Base-by-base conservation (phyloP, 2,888 invertebrate species). In the Tubulanus polymorphus region DNA sequence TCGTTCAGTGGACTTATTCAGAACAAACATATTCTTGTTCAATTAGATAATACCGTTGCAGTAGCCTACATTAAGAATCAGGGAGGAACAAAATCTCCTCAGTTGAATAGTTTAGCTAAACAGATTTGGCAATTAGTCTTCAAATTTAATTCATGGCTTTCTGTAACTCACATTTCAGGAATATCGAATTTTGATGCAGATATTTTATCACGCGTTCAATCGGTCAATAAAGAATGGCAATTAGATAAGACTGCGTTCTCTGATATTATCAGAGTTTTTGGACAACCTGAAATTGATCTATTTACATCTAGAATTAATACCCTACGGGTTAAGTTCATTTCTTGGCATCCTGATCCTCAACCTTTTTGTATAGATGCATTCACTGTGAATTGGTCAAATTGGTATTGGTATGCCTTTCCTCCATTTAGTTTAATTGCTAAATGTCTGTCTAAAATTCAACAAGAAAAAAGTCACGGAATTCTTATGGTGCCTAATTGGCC, bases 271-370 rank as follows among this genome's bases (percentile, higher is more conserved):
- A n/a, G 15, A 20, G 18, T 53, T 5, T 10, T n/a, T 6, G 30
- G 29, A 15, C 30, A n/a, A 1, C 51, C 51, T 3, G 10, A 15
- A 8, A 1, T 53, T 1, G 53, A 50, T 30, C 23, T 56, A 29
- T 56, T 56, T 53, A 53, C 50, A 18, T 49, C 53, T 2, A 3
- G 53, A 23, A 12, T 53, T 2, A 56, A 53, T 37, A 32, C 20
- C 12, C 35, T 53, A 32, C 6, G 12, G 12, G 8, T 8, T 12
- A 8, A 8, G n/a, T 48, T 27, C 28, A 18, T 48, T 25, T 15
- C 48, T 25, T 48, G 48, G 50, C 8, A 20, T 6, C 50, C 32
- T 20, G 50, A 49, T 23, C 50, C 50, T 6, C 8, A 49, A 5
- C 32, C 50, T 12, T 30, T 18, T 15, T 30, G 32, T 3, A 18